Evolutionary conservation across 2,113 vertebrate species (phyloP), one percentile per base, ranked within the genome.

Genomic region (Mesoclemmys tuberculata): DNA sequence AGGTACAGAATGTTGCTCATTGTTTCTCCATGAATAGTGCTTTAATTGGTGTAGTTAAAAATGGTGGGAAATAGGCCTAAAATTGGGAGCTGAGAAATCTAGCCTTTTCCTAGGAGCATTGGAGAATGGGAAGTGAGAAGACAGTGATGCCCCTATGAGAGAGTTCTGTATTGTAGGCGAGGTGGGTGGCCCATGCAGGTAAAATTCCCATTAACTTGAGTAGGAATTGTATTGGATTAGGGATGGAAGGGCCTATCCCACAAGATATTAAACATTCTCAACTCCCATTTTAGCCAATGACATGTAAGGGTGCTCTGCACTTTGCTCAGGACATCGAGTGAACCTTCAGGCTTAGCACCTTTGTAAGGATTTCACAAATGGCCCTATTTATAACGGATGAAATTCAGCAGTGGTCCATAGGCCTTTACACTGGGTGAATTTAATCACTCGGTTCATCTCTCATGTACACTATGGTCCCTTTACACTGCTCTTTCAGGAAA

Each of bases 1-100:
- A 58, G 26, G 0, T 82, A 58, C 55, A 12, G 29, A 11, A 48
- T 18, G 22, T 75, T 49, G 38, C 31, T 82, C 85, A 64, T n/a
- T 79, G 82, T 84, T 90, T 89, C 83, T 89, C 80, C 24, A 79
- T 82, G 16, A 48, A 41, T 21, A 64, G 51, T 75, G 35, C 56
- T 87, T 93, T 93, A 48, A 46, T 90, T 94, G 10, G 27, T 54
- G 9, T 52, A 55, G 80, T 85, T 82, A 93, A 93, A 95, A 87
- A 84, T 87, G 79, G 31, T 80, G 44, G 84, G 27, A 80, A 84
- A n/a, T 38, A 51, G 41, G 4, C 74, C 55, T 84, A 0, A 0
- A 71, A 83, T n/a, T 21, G 46, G 35, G 35, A 77, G 18, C 84
- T 90, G 87, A 80, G 75, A 31, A 92, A 49, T 49, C 29, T 74